These are phyloP conservation scores for Bombus superbus DNA, from an alignment of 1,140 invertebrate species.

Conservation along the genomic window DNA sequence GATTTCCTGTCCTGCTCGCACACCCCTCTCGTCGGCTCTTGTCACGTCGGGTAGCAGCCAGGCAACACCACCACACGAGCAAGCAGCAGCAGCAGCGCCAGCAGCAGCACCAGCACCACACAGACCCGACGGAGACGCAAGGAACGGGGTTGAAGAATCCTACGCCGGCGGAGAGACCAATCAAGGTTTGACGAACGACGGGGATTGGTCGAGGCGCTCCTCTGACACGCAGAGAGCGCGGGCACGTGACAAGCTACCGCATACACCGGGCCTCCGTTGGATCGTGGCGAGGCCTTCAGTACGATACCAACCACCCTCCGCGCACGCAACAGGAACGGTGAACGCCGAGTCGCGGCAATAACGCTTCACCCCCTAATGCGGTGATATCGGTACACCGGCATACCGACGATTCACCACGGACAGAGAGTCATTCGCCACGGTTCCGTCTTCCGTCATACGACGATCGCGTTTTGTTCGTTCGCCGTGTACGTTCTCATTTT, in stretches of 20 bases:
- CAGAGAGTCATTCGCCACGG: background rate
- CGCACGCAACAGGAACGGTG: constrained; percentile 77
- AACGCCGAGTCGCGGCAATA: constrained; percentile 54
- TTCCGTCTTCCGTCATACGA: background rate
- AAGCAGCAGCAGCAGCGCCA: constrained; percentile 58
- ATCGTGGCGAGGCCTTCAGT: constrained; percentile 79
- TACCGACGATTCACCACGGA: background rate
- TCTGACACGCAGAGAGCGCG: constrained; percentile 77
- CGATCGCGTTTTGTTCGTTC: background rate
- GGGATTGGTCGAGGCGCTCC: constrained; percentile 82
- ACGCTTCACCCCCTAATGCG: constrained; percentile 59
- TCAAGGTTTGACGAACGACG: constrained; percentile 85
- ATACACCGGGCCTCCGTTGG: constrained; percentile 70
- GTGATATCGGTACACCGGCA: constrained; percentile 45
- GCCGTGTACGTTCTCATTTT: background rate
- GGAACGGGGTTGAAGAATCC: constrained; percentile 82
- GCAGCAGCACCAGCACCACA: constrained; percentile 42
- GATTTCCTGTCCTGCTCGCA: constrained; percentile 56
- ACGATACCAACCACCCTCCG: constrained; percentile 82
- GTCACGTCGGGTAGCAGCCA: constrained; percentile 70
- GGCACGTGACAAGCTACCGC: constrained; percentile 83
- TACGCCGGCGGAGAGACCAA: constrained; percentile 82
- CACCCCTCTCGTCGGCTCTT: constrained; percentile 70
- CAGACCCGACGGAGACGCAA: constrained; percentile 70
- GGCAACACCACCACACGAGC: constrained; percentile 64